Evolutionary conservation across 2,113 vertebrate genomes (phyloP), one percentile per base, ranked within the genome.

Genomic region (Nycticorax nycticorax): DNA sequence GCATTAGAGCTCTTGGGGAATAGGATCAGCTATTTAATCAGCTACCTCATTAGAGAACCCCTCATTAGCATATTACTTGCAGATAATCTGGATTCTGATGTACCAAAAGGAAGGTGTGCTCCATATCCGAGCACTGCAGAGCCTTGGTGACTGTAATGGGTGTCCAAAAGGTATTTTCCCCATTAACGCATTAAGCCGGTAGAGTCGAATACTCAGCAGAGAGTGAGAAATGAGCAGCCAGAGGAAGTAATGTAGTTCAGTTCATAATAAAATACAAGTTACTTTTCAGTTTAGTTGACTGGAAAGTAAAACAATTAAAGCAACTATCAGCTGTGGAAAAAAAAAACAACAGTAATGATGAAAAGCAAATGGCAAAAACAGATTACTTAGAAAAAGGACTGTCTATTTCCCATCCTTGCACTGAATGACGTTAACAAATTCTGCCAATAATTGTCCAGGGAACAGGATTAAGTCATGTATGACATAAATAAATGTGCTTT

Each of bases 11-110:
- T 86, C 79, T 52, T 4, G 0, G 28, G 39, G 56, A 85, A 84
- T 18, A 86, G 37, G 85, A 92, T 92, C 92, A 41, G 30, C 43
- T 88, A 43, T 43, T 86, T 96, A 91, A 91, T 88, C 60, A 94
- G 43, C 52, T 88, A 45, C 76, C 75, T 84, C 88, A 52, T 12
- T 80, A 88, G 41, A 56, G 63, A 92, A 62, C 37, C 27, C 43
- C 52, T 86, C 43, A n/a, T 86, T 84, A 92, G 63, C 77, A n/a
- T 75, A 48, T 68, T 91, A 74, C 23, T 72, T 39, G 33, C 45
- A 81, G 83, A 52, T 95, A 87, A 93, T 93, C 92, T 86, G 83
- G 68, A 81, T 94, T 95, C 56, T 67, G 43, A 43, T 21, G 35
- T 60, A 63, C 33, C 47, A 57, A 86, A 86, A 77, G 23, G 56